These are phyloP conservation scores for Genyomyrus donnyi DNA, from an alignment of 2,113 vertebrate species.

Conservation along the genomic window DNA sequence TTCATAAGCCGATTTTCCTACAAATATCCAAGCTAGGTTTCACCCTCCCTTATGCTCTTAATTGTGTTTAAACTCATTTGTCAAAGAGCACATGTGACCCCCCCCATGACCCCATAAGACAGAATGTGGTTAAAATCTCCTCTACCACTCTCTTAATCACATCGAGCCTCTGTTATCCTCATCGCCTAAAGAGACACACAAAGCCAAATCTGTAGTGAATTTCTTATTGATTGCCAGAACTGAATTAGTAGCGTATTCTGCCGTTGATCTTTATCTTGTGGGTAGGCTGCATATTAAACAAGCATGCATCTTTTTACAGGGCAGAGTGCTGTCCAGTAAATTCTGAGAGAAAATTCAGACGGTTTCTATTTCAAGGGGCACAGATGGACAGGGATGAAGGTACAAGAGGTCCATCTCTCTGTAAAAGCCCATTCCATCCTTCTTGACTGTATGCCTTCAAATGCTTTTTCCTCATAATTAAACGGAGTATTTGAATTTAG, in stretches of 20 bases:
- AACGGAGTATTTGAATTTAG: neutral
- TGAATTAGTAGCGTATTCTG: constrained; percentile 25
- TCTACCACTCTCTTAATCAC: constrained; percentile 24
- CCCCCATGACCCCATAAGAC: constrained; percentile 18
- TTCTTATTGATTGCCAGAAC: constrained; percentile 27
- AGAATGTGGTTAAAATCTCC: constrained; percentile 22
- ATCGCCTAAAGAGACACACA: constrained; percentile 19
- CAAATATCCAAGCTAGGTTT: constrained; percentile 10
- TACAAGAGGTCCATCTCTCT: neutral
- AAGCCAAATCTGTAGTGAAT: constrained; percentile 15
- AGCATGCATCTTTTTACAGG: neutral
- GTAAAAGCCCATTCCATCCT: neutral
- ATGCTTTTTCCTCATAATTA: neutral
- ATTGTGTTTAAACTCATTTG: constrained; percentile 23
- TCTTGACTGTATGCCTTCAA: neutral
- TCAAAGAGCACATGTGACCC: constrained; percentile 6
- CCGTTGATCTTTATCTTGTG: constrained; percentile 6
- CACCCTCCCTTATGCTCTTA: constrained; percentile 1
- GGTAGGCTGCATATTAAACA: constrained; percentile 1
- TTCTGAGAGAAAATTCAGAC: neutral
- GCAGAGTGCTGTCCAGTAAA: neutral
- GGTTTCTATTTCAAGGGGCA: constrained; percentile 4
- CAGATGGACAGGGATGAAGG: neutral
- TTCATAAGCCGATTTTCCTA: neutral
- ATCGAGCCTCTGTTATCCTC: constrained; percentile 1